Conservation (phyloP, 2,113 vertebrate genomes). For the Heterotis niloticus region DNA sequence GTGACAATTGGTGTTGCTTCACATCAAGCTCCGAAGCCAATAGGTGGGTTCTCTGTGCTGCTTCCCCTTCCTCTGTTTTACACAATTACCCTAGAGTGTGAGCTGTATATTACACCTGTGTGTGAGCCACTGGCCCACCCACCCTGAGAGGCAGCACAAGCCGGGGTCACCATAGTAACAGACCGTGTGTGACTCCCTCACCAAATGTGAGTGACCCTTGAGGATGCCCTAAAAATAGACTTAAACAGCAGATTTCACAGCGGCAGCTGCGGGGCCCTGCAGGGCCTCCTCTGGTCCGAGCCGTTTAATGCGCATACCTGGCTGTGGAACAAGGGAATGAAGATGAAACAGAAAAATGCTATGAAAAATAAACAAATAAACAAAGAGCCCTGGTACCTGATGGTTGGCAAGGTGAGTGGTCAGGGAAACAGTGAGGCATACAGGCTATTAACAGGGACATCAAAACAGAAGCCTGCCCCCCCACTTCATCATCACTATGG, state of each 20-base stretch:
- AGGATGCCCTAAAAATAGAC: conserved; percentile 17
- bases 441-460: conserved; percentile 11
- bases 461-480: not conserved
- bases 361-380: not conserved
- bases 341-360: not conserved
- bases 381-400: not conserved
- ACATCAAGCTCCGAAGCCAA: not conserved
- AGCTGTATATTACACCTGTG: not conserved
- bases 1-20: not conserved
- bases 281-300: not conserved
- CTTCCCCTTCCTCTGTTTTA: no score
- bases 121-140: not conserved
- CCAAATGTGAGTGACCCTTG: not conserved
- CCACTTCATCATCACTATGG: conserved; percentile 18
- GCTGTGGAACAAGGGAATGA: not conserved
- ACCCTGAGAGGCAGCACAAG: not conserved
- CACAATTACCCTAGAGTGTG: not conserved
- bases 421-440: not conserved
- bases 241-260: conserved; percentile 1
- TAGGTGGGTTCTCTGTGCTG: not conserved
- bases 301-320: conserved; percentile 12
- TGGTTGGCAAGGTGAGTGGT: not conserved
- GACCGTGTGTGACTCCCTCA: not conserved
- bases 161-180: not conserved
- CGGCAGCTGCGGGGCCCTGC: not conserved